Evolutionary conservation across 2,113 vertebrate genomes (phyloP), one percentile per base, ranked within the genome.

Genomic region (Grammomys surdaster): DNA sequence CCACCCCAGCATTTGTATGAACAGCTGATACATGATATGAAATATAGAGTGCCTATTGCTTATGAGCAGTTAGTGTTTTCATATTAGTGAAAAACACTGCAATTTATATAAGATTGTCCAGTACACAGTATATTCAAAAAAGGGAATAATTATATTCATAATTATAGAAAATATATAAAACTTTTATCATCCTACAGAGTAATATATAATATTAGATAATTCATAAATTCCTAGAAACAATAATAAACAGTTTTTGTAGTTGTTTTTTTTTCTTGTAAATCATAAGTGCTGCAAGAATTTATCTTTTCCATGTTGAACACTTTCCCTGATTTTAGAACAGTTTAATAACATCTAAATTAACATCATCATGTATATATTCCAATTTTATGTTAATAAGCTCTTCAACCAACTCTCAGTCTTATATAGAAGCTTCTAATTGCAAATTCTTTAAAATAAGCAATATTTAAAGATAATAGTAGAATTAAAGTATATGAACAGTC

Each of bases 291-390:
- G 0, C 26, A 73, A 46, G n/a, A 96, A 70, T n/a, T 31, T 2
- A 77, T 92, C 4, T 76, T 69, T 84, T 36, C 14, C 82, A 80
- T 63, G 13, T 19, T 26, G 81, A 87, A 36, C 8, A 1, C 4
- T n/a, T 65, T 60, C 13, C 13, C 24, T 82, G 73, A 63, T 77
- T 90, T 81, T 72, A n/a, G 16, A 78, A 48, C 51, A 87, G 51
- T 77, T 95, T 69, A 89, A 63, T 75, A 89, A 87, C 95, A 43
- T 86, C 5, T 43, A 81, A 90, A 78, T 73, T 60, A 75, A 20
- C 56, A 80, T 94, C 22, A 43, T 96, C 54, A 65, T 48, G 24
- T 70, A 91, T 88, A 85, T 76, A 56, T 28, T n/a, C 43, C 24
- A 88, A 26, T 24, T 90, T 95, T 51, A 3, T 46, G 48, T 43